These are phyloP conservation scores for Ifrita kowaldi DNA, from an alignment of 2,113 vertebrate species.

Conservation along the genomic window DNA sequence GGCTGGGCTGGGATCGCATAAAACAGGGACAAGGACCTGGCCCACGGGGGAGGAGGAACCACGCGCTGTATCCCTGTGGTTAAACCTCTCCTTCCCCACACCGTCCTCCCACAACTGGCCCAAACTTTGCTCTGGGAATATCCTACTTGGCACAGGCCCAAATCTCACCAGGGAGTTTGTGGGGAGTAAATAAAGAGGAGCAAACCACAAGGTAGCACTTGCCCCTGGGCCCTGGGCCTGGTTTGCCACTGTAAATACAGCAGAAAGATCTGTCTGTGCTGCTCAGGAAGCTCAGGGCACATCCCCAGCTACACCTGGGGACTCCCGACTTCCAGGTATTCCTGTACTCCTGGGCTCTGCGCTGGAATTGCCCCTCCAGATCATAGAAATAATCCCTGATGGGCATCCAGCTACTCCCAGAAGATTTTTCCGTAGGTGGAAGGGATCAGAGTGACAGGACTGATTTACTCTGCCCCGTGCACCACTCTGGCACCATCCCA, in stretches of 20 bases:
- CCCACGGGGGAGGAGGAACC: not conserved
- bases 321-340: not conserved
- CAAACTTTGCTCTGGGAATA: not conserved
- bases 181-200: not conserved
- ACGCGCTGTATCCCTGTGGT: fast-evolving
- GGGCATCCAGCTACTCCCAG: not conserved
- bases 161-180: not conserved
- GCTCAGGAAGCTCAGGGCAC: not conserved
- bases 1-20: not conserved
- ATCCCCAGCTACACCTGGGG: not conserved
- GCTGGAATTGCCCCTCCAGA: fast-evolving
- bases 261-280: not conserved
- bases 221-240: not conserved
- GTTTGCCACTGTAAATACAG: not conserved
- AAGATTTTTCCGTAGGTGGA: not conserved
- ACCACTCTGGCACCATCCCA: fast-evolving
- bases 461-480: not conserved
- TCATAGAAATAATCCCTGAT: not conserved
- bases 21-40: not conserved
- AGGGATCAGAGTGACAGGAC: not conserved
- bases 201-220: not conserved
- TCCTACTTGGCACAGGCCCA: not conserved
- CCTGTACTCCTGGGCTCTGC: not conserved
- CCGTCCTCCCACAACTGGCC: not conserved
- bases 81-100: not conserved